Percentiles rank a stretch among this genome's conserved stretches.
These are phyloP conservation scores for Australoheros facetus DNA, from an alignment of 2,797 vertebrate genomes.

Conservation along the genomic window DNA sequence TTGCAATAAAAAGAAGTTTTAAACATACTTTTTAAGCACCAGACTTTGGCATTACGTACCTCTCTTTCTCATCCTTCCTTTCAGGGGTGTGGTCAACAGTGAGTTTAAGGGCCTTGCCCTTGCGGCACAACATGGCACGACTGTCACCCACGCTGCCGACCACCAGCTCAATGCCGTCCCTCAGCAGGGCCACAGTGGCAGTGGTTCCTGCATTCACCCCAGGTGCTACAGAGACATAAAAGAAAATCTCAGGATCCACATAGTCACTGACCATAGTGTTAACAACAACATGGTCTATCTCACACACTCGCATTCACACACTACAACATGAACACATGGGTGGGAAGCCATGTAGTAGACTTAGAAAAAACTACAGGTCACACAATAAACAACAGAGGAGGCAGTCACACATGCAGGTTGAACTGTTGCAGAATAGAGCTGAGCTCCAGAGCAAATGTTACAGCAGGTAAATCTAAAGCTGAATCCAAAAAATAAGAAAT, in stretches of 20 bases:
- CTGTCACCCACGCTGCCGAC: constrained; percentile 97
- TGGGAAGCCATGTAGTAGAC: constrained; percentile 34
- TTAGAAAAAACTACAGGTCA: constrained; percentile 38
- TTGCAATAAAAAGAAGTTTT: not conserved
- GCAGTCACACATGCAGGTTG: constrained; percentile 68
- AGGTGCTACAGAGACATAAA: constrained; percentile 65
- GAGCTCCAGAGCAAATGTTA: constrained; percentile 36
- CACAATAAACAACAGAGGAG: constrained; percentile 46
- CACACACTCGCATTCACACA: constrained; percentile 50
- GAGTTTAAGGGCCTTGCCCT: constrained; percentile 92
- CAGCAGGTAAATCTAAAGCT: constrained; percentile 25
- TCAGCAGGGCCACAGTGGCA: constrained; percentile 94
- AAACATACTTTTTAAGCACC: not conserved
- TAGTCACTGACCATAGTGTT: constrained; percentile 2
- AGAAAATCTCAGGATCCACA: constrained; percentile 37
- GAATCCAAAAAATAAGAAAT: constrained; percentile 8
- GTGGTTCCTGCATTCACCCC: constrained; percentile 88
- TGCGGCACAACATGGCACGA: constrained; percentile 93
- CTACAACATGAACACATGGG: constrained; percentile 50
- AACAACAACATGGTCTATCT: constrained; percentile 46
- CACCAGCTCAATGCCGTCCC: constrained; percentile 95
- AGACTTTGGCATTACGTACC: constrained; percentile 70
- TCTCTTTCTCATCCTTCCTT: constrained; percentile 96
- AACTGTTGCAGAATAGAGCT: constrained; percentile 53
- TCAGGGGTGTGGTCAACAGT: constrained; percentile 96